phyloP scores from a whole-genome alignment of 2,113 vertebrate genomes.

The Delphinus delphis region DNA sequence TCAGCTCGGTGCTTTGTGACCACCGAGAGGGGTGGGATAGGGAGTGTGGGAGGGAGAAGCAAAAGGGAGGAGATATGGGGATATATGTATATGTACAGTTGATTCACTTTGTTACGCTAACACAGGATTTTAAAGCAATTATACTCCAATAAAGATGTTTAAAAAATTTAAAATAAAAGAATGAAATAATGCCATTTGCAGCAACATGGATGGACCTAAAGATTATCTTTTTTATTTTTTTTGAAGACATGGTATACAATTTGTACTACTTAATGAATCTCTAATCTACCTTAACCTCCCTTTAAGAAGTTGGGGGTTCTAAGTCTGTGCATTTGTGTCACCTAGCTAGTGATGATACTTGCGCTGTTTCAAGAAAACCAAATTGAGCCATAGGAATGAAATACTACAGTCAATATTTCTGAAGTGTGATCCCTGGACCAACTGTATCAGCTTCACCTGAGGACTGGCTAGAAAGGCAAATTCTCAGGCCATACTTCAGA shows the following conservation, averaged over 20 bases:
- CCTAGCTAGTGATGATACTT: neutral
- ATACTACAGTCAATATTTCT: neutral
- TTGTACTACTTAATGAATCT: slow-evolving; percentile 21
- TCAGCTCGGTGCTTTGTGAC: no score
- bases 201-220: neutral
- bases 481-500: neutral
- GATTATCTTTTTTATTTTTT: neutral
- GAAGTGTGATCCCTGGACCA: neutral
- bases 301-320: neutral
- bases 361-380: neutral
- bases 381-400: neutral
- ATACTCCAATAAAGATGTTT: no score
- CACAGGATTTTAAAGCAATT: no score
- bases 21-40: no score
- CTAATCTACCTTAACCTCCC: neutral
- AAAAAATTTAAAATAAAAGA: neutral
- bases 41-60: no score
- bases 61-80: no score
- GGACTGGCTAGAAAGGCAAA: neutral
- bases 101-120: no score
- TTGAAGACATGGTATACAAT: neutral
- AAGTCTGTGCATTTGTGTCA: neutral
- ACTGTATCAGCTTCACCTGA: neutral
- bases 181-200: neutral
- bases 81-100: no score